A percentile compares a stretch with the other conserved stretches of the same genome.
These are phyloP conservation scores for Dissostichus mawsoni DNA, from an alignment of 2,113 vertebrate genomes.

Conservation along the genomic window DNA sequence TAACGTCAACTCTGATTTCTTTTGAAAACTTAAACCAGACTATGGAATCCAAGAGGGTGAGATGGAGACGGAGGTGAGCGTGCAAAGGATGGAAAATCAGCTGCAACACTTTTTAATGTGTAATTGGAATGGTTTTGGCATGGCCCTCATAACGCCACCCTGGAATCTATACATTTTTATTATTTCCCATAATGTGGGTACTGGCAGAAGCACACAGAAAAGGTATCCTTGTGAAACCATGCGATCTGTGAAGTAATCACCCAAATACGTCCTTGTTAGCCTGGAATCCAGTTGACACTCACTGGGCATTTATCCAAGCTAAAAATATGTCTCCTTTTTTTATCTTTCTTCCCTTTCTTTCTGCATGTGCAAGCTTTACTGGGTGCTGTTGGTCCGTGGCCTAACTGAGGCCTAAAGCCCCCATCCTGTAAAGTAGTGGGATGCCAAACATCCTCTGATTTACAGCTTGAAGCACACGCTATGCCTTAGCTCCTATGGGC, in stretches of 20 bases:
- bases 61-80: conserved; percentile 30
- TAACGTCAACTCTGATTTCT: conserved; percentile 66
- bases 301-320: conserved; percentile 60
- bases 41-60: conserved; percentile 33
- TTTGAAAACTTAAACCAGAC: conserved; percentile 46
- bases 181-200: conserved; percentile 69
- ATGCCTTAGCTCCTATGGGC: conserved; percentile 69
- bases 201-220: conserved; percentile 67
- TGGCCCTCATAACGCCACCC: conserved; percentile 32
- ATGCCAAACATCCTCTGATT: conserved; percentile 78
- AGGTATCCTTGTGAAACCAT: conserved; percentile 63
- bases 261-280: conserved; percentile 68
- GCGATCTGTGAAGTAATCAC: conserved; percentile 72
- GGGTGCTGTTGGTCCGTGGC: conserved; percentile 70
- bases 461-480: conserved; percentile 74
- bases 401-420: conserved; percentile 50
- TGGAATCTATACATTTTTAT: conserved; percentile 72
- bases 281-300: conserved; percentile 53
- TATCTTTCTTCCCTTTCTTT: conserved; percentile 67
- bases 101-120: conserved; percentile 59
- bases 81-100: conserved; percentile 63
- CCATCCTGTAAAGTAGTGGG: conserved; percentile 60
- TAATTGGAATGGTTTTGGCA: conserved; percentile 68
- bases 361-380: conserved; percentile 75
- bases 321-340: conserved; percentile 74